Base-by-base conservation (phyloP, 2,888 invertebrate genomes). In the Eupithecia exiguata region DNA sequence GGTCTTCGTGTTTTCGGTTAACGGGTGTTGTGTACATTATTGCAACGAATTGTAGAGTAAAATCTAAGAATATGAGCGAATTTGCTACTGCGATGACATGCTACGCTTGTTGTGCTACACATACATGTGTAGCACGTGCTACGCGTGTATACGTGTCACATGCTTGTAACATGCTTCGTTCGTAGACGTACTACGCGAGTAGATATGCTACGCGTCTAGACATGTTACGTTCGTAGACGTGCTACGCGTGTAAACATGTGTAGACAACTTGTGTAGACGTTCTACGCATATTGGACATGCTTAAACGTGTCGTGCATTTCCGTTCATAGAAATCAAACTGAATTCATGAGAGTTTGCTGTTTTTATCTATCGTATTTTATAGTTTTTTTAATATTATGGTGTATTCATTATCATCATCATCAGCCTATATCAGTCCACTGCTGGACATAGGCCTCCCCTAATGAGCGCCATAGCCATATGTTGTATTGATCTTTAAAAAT, bases 1-100 rank as follows among this genome's bases (percentile, higher is more conserved):
- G 0, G 94, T 99, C 65, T 91, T 98, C 43, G 97, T 98, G 76
- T 97, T 98, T 87, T 97, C 97, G 0, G 95, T 96, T 9, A 91
- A 95, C 81, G 96, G 96, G 97, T 96, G 25, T 40, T 21, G 49
- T 53, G 1, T 2, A 53, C 21, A 21, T 7, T 21, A 25, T 61
- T 12, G 1, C n/a, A 3, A 9, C 5, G n/a, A 49, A 21, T 3
- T 58, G 25, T 5, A 14, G 5, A 4, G 5, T 18, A 12, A 58
- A 10, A 14, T 58, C 25, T 16, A 43, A 16, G 43, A 43, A 16
- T 46, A 95, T 96, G 21, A 94, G 40, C 40, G 40, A 40, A 40
- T 14, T 40, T 40, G 36, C 40, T 14, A 4, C 30, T 4, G 4
- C 30, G 30, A 30, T 3, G 1, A 30, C 30, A 3, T 30, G 30